Conservation (phyloP, 2,113 vertebrate species). For the Oncorhynchus tshawytscha region DNA sequence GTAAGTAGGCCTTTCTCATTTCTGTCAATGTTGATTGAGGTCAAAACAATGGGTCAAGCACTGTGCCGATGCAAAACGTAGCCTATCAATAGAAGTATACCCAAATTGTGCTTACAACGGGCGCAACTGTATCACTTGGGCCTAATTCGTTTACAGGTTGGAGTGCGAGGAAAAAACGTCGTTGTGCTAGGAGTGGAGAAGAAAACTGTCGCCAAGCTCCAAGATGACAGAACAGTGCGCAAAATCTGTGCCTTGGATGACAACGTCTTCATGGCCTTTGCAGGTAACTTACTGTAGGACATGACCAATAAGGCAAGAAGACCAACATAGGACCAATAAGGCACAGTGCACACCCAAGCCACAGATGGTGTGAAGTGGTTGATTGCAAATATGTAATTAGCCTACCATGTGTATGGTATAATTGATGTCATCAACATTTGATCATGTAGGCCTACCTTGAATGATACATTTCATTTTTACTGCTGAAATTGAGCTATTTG, state of each 20-base stretch:
- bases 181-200: constrained; percentile 88
- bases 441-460: too few species aligned
- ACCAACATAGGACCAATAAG: neutral
- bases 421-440: too few species aligned
- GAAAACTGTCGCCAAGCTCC: constrained; percentile 85
- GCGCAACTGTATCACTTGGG: too few species aligned
- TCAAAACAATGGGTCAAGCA: too few species aligned
- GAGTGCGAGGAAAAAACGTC: constrained; percentile 82
- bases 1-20: constrained; percentile 57
- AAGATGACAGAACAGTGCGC: constrained; percentile 85
- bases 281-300: constrained; percentile 61
- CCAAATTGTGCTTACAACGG: too few species aligned
- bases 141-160: constrained; percentile 68
- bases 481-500: neutral
- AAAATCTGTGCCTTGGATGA: constrained; percentile 87
- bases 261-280: constrained; percentile 88
- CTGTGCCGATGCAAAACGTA: neutral
- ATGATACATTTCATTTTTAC: too few species aligned
- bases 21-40: too few species aligned
- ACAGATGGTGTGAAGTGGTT: neutral
- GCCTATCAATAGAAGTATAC: neutral
- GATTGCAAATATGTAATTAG: neutral
- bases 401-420: too few species aligned
- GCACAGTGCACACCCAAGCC: accelerated
- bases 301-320: too few species aligned